A percentile compares a stretch with the other conserved stretches of the same genome.
Conservation (phyloP, 2,113 vertebrate species). For the Toxotes jaculatrix region DNA sequence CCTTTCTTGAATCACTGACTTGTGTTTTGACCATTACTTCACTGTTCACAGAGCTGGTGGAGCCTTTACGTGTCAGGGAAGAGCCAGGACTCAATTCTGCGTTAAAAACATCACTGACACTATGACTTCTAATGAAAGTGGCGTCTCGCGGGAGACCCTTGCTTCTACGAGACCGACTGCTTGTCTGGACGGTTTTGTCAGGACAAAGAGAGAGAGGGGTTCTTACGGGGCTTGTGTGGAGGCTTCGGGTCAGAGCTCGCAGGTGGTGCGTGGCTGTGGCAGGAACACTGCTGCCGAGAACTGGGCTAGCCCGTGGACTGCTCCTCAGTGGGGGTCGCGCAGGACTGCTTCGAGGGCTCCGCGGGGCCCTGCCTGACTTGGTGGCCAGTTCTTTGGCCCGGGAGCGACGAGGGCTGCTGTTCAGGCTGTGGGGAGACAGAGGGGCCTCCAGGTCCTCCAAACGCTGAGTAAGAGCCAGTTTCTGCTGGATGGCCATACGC, state of each 20-base stretch:
- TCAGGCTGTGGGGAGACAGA: constrained; percentile 77
- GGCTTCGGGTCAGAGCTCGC: constrained; percentile 77
- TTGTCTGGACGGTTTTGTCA: constrained; percentile 28
- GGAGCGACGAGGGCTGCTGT: constrained; percentile 83
- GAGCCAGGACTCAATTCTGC: background rate
- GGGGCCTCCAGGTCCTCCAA: constrained; percentile 88
- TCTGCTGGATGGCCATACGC: constrained; percentile 89
- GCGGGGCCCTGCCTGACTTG: constrained; percentile 79
- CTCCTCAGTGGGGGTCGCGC: constrained; percentile 68
- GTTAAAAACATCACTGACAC: constrained; percentile 69
- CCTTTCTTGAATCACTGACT: constrained; percentile 33
- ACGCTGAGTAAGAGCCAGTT: constrained; percentile 86
- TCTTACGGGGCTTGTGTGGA: constrained; percentile 85
- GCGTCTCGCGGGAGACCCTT: constrained; percentile 70
- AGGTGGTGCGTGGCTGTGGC: constrained; percentile 75
- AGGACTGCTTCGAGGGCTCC: constrained; percentile 83
- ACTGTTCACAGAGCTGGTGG: constrained; percentile 53
- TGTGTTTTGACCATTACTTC: constrained; percentile 47
- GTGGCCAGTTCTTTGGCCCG: constrained; percentile 82
- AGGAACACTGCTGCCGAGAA: constrained; percentile 70
- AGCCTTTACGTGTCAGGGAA: constrained; percentile 32
- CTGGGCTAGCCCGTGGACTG: constrained; percentile 79
- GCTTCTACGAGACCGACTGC: constrained; percentile 33
- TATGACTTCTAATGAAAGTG: constrained; percentile 78
- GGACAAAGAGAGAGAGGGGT: constrained; percentile 63